These are phyloP conservation scores for Sycobia sp. DNA, from an alignment of 1,140 invertebrate species.

Conservation along the genomic window DNA sequence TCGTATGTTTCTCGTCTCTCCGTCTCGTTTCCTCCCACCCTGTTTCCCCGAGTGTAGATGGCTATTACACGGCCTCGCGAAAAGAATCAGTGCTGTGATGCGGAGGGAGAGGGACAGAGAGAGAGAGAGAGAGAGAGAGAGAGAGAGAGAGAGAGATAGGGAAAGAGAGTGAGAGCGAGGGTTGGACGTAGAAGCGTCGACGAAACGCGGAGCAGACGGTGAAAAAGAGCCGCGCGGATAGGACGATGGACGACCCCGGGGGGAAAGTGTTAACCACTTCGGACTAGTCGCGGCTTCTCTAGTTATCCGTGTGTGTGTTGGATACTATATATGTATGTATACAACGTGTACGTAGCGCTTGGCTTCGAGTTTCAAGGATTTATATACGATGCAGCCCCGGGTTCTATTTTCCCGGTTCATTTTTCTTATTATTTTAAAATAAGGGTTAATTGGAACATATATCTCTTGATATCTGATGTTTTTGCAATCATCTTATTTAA, in stretches of 20 bases:
- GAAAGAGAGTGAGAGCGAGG: neutral
- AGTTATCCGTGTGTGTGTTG: no score
- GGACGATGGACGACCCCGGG: slow-evolving; percentile 14
- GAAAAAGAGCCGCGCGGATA: slow-evolving; percentile 20
- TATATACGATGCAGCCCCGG: neutral
- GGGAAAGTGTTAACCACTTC: slow-evolving; percentile 16
- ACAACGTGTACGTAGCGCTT: no score
- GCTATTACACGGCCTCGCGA: no score
- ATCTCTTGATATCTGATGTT: no score
- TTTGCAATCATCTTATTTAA: no score
- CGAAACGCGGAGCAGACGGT: neutral
- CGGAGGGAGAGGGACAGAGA: no score
- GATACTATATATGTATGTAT: neutral
- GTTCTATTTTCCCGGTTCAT: neutral
- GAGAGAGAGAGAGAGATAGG: neutral
- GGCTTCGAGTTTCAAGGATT: no score
- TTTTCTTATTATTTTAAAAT: slow-evolving; percentile 5
- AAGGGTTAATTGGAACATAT: neutral
- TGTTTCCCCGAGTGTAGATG: no score
- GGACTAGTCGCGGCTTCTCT: neutral
- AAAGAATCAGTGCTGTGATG: no score
- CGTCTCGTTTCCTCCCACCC: no score
- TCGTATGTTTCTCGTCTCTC: neutral
- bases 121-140: neutral
- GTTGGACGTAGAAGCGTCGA: neutral